phyloP scores from a whole-genome alignment of 2,113 vertebrate genomes.

The Panthera tigris region DNA sequence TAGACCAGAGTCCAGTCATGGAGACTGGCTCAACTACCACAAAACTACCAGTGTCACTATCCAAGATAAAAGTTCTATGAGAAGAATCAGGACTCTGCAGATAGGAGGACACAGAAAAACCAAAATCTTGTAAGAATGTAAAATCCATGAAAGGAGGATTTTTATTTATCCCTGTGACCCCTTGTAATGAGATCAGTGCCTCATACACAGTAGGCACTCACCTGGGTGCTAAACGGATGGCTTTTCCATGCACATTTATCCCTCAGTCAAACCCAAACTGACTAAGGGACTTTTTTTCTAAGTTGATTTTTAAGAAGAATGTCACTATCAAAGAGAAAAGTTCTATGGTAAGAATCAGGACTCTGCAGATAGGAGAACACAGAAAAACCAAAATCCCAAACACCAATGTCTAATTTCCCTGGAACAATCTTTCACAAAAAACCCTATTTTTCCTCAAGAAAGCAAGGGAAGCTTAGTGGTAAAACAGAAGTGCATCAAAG shows the following conservation, averaged over 20 bases:
- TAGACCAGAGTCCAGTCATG: neutral
- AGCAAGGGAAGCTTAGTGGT: neutral
- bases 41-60: neutral
- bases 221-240: neutral
- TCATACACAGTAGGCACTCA: neutral
- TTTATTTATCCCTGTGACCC: neutral
- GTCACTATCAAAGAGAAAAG: conserved; percentile 3
- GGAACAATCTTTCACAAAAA: neutral
- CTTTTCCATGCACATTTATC: neutral
- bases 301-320: conserved; percentile 27
- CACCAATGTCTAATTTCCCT: neutral
- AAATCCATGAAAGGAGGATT: neutral
- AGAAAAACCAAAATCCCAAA: conserved; percentile 8
- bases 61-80: neutral
- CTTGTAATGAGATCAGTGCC: neutral
- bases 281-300: neutral
- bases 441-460: neutral
- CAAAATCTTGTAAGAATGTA: neutral
- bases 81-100: neutral
- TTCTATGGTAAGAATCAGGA: neutral
- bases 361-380: neutral
- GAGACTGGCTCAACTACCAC: neutral
- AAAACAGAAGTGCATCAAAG: neutral
- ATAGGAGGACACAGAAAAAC: neutral
- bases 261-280: neutral